Conservation (phyloP, 1,140 invertebrate species). For the Papilio xuthus region DNA sequence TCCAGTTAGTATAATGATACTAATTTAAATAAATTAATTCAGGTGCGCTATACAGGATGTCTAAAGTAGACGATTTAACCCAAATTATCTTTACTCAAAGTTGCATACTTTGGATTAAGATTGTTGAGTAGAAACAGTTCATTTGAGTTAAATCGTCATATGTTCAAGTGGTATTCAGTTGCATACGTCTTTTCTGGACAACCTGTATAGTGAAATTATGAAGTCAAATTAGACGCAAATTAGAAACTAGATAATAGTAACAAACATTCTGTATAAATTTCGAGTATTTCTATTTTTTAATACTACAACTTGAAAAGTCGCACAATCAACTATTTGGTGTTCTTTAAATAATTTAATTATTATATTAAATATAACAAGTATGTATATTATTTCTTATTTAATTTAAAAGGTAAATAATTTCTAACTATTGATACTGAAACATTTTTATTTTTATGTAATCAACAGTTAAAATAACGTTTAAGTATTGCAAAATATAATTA, state of each 20-base stretch:
- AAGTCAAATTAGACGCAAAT: background rate
- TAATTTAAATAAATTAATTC: background rate
- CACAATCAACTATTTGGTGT: too few relatives aligned
- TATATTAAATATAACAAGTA: too few relatives aligned
- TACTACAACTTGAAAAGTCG: background rate
- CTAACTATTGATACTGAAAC: background rate
- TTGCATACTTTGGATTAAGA: too few relatives aligned
- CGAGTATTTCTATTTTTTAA: background rate
- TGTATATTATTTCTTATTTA: too few relatives aligned
- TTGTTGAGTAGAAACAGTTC: too few relatives aligned
- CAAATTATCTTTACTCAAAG: too few relatives aligned
- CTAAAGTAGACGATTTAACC: too few relatives aligned
- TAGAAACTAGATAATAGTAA: background rate
- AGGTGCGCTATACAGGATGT: background rate
- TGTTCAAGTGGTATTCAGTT: too few relatives aligned
- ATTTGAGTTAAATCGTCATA: too few relatives aligned
- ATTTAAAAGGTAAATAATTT: too few relatives aligned
- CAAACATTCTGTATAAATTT: background rate
- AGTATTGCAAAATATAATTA: background rate
- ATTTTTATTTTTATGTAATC: background rate
- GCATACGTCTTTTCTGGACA: too few relatives aligned
- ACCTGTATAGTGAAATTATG: background rate
- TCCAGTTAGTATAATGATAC: background rate
- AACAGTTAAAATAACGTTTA: background rate
- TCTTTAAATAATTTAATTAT: too few relatives aligned